phyloP scores from a whole-genome alignment of 2,797 vertebrate genomes.

The Megaceryle alcyon region DNA sequence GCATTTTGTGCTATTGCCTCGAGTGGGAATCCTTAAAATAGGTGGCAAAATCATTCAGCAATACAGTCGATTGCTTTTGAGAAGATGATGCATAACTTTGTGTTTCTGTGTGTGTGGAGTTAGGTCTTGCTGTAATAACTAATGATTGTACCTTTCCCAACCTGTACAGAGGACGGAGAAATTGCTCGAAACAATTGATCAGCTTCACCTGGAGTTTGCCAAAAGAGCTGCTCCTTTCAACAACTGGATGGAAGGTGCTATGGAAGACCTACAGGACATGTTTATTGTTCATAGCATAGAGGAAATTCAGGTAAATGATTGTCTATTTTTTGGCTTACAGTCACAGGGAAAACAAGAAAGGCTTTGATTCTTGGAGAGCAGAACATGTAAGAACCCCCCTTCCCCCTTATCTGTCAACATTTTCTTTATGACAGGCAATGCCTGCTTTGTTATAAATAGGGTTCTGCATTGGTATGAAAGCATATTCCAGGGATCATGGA shows the following conservation, averaged over 20 bases:
- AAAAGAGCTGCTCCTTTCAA: slow-evolving; percentile 97
- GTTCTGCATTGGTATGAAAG: neutral
- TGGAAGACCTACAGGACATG: slow-evolving; percentile 99
- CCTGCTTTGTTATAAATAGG: neutral
- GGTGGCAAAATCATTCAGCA: neutral
- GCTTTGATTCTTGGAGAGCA: neutral
- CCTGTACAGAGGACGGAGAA: slow-evolving; percentile 90
- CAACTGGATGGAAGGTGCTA: slow-evolving; percentile 99
- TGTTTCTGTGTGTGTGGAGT: neutral
- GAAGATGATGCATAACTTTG: neutral
- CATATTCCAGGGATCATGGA: neutral
- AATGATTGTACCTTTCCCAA: neutral
- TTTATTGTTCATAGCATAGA: slow-evolving; percentile 96
- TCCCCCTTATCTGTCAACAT: neutral
- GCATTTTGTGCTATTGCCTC: neutral
- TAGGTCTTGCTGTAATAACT: neutral
- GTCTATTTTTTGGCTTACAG: neutral
- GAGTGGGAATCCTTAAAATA: neutral
- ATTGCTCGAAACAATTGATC: slow-evolving; percentile 94
- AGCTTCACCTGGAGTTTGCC: slow-evolving; percentile 94
- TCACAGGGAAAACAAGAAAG: neutral
- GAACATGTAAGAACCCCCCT: accelerated
- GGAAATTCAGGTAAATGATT: slow-evolving; percentile 88
- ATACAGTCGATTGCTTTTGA: neutral
- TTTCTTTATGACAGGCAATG: neutral